Conservation (phyloP, 2,888 invertebrate species). For the Malacosoma neustria region DNA sequence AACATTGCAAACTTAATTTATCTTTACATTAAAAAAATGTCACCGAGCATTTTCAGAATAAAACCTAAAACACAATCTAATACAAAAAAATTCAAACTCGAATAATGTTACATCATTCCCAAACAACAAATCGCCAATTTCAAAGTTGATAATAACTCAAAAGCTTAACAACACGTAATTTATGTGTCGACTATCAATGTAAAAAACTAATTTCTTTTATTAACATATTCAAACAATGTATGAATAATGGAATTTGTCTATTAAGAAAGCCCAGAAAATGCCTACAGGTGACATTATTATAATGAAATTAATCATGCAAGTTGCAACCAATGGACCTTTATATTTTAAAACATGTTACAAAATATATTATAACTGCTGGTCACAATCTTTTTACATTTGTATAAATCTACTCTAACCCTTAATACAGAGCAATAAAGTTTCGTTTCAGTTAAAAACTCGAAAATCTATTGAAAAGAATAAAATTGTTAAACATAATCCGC, state of each 20-base stretch:
- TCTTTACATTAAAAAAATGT: too few species aligned
- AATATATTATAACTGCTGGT: conserved; percentile 13
- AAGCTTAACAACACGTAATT: conserved; percentile 7
- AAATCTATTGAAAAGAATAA: conserved; percentile 7
- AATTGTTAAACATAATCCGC: conserved; percentile 18
- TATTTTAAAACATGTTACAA: conserved; percentile 33
- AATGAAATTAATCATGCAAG: conserved; percentile 34
- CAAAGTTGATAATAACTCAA: not conserved
- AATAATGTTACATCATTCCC: not conserved
- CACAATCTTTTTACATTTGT: too few species aligned
- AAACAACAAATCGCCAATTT: not conserved
- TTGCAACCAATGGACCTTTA: too few species aligned
- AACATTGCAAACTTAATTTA: too few species aligned
- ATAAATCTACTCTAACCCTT: too few species aligned
- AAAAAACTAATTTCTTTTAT: conserved; percentile 8
- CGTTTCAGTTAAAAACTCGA: too few species aligned
- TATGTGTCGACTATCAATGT: conserved; percentile 2
- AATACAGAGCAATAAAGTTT: conserved; percentile 9
- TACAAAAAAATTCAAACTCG: not conserved
- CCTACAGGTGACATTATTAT: conserved; percentile 21
- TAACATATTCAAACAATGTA: conserved; percentile 8
- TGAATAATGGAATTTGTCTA: conserved; percentile 21
- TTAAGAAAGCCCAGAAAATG: conserved; percentile 14
- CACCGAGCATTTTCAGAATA: too few species aligned
- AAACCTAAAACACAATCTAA: too few species aligned